Evolutionary conservation across 1,140 invertebrate species (phyloP).

Genomic region (Littorina saxatilis): DNA sequence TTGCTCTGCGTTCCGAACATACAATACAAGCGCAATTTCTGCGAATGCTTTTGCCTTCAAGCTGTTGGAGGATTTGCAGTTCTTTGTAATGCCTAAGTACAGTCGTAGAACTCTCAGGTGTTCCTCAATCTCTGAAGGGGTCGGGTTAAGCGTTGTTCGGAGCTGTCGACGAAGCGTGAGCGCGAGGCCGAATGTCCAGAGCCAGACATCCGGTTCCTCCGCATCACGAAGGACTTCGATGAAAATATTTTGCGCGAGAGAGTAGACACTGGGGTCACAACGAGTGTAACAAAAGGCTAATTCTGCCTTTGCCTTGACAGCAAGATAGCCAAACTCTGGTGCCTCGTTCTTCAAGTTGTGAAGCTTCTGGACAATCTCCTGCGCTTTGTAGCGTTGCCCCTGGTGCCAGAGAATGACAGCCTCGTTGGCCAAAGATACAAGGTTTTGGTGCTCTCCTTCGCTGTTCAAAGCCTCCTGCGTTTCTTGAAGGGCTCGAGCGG

Average conservation of each 20-base stretch:
- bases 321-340: not conserved
- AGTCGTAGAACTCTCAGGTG: not conserved
- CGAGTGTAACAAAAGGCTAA: constrained; percentile 25
- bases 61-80: not conserved
- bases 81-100: not conserved
- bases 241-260: not conserved
- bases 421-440: constrained; percentile 25
- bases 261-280: not conserved
- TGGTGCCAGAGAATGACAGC: not conserved
- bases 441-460: not conserved
- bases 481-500: not conserved
- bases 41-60: constrained; percentile 20
- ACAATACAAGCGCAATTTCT: constrained; percentile 9
- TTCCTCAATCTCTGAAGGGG: not conserved
- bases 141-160: not conserved
- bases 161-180: not conserved
- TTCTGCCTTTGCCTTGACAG: constrained; percentile 13
- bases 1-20: no score
- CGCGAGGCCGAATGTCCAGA: constrained; percentile 29
- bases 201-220: not conserved
- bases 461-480: not conserved
- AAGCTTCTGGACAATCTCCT: not conserved
- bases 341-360: not conserved
- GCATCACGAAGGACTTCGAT: not conserved
- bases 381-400: not conserved